These are phyloP conservation scores for Oophaga sylvatica DNA, from an alignment of 2,797 vertebrate genomes.

Conservation along the genomic window DNA sequence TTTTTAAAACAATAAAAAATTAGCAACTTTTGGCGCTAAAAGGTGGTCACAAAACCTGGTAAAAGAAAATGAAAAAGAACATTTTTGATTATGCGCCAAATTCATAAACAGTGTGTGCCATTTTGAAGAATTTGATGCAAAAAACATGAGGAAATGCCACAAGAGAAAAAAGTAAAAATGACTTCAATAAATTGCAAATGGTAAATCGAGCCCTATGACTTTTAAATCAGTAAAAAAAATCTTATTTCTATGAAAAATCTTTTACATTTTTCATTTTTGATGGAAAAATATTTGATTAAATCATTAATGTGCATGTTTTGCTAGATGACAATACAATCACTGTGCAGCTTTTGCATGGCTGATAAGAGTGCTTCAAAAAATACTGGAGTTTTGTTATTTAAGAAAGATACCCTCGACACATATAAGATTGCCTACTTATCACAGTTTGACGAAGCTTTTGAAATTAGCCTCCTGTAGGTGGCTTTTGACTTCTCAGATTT, in stretches of 20 bases:
- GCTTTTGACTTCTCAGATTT: conserved; percentile 45
- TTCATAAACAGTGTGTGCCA: no score
- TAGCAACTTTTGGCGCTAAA: no score
- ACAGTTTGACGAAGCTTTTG: conserved; percentile 53
- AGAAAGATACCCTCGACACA: conserved; percentile 33
- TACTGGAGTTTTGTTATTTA: conserved; percentile 16
- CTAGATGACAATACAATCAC: not conserved
- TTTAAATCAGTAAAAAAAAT: not conserved
- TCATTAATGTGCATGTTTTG: conserved; percentile 15
- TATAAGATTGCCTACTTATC: conserved; percentile 51
- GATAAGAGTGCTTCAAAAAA: conserved; percentile 17
- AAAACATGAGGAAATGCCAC: no score
- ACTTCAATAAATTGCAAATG: no score
- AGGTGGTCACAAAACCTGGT: no score
- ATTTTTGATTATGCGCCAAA: no score
- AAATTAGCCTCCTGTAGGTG: conserved; percentile 53
- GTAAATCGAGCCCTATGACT: not conserved
- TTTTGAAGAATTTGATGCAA: no score
- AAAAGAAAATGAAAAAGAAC: no score
- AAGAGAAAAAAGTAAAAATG: no score
- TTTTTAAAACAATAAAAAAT: no score
- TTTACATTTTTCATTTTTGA: not conserved
- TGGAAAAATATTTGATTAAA: conserved; percentile 1
- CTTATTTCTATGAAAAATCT: not conserved
- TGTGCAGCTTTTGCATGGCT: not conserved